Evolutionary conservation across 2,888 invertebrate species (phyloP).

Genomic region (Molorchus minor): DNA sequence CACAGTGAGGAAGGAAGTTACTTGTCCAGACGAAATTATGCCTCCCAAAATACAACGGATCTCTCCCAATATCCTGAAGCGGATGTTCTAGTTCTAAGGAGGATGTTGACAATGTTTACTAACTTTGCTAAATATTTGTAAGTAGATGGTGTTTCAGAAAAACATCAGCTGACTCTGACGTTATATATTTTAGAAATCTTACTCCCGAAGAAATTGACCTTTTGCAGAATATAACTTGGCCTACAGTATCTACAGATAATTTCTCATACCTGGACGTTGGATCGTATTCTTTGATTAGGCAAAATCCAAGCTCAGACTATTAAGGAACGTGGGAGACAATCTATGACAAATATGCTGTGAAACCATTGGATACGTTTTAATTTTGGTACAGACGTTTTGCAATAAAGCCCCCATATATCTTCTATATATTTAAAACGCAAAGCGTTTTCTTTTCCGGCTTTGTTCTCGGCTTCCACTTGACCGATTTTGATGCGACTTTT

Average conservation of each 20-base stretch:
- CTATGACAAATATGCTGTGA: conserved; percentile 28
- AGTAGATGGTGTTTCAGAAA: conserved; percentile 24
- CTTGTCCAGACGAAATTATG: conserved; percentile 38
- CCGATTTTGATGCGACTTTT: too few relatives aligned
- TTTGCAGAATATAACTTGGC: conserved; percentile 33
- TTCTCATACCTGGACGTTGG: conserved; percentile 34
- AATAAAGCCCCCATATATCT: too few relatives aligned
- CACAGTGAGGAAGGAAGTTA: conserved; percentile 44
- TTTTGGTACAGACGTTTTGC: too few relatives aligned
- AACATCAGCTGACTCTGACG: not conserved
- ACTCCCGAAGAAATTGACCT: conserved; percentile 43
- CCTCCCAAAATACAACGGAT: conserved; percentile 37
- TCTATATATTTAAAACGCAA: too few relatives aligned
- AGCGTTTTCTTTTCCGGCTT: too few relatives aligned
- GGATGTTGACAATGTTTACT: conserved; percentile 41
- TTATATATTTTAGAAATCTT: conserved; percentile 49
- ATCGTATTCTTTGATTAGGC: conserved; percentile 26
- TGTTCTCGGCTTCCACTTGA: too few relatives aligned
- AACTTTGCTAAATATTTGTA: conserved; percentile 46
- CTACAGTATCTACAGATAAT: conserved; percentile 27
- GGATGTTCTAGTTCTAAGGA: conserved; percentile 40
- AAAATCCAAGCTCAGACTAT: conserved; percentile 22
- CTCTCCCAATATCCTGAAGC: conserved; percentile 38
- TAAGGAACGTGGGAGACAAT: conserved; percentile 30
- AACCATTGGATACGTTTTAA: too few relatives aligned